These are phyloP conservation scores for Chroicocephalus ridibundus DNA, from an alignment of 2,113 vertebrate species.

Conservation along the genomic window DNA sequence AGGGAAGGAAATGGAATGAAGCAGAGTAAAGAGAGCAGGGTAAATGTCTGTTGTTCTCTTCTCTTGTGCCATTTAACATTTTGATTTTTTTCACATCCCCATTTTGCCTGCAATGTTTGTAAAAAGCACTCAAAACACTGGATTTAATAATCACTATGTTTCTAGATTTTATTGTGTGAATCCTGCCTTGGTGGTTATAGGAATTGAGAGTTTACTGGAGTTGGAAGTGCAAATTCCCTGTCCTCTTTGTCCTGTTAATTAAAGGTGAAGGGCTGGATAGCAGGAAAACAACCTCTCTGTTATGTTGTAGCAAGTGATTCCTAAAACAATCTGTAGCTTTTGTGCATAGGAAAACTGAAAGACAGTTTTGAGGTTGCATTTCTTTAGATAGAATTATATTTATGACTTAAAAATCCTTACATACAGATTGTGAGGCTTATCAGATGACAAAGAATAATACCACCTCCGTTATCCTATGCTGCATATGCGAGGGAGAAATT, in stretches of 20 bases:
- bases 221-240: not conserved
- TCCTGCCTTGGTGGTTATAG: not conserved
- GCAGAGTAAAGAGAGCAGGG: not conserved
- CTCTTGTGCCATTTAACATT: not conserved
- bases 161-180: not conserved
- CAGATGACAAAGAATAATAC: not conserved
- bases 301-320: not conserved
- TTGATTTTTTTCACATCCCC: not conserved
- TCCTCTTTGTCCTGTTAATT: not conserved
- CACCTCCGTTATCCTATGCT: not conserved
- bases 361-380: not conserved
- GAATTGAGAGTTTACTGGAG: not conserved
- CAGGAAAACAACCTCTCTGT: not conserved
- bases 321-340: not conserved
- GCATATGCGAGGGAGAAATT: not conserved
- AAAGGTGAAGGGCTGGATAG: not conserved
- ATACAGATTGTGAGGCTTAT: not conserved
- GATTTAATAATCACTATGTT: not conserved
- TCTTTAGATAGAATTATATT: not conserved
- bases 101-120: not conserved
- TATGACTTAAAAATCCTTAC: not conserved
- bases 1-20: not conserved
- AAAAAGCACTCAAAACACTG: not conserved
- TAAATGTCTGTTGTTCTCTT: not conserved
- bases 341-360: not conserved